These are phyloP conservation scores for Drosophila imparisetae DNA, from an alignment of 2,888 invertebrate genomes.

Conservation along the genomic window DNA sequence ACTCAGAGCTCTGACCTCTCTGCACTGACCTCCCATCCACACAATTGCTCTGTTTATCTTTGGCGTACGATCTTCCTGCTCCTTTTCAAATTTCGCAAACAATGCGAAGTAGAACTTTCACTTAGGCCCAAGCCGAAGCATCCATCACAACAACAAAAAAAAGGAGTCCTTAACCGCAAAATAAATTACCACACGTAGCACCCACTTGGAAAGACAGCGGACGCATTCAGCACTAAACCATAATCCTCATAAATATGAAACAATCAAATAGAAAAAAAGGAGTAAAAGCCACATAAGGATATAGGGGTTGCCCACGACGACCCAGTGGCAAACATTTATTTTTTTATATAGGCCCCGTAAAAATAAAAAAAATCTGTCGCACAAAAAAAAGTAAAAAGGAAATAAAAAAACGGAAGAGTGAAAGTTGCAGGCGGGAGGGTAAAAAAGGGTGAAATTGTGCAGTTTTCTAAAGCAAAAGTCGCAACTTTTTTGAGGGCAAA, in stretches of 20 bases:
- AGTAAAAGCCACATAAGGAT: conserved; percentile 42
- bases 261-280: conserved; percentile 72
- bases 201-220: conserved; percentile 34
- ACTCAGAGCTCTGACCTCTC: conserved; percentile 8
- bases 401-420: conserved; percentile 37
- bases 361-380: conserved; percentile 20
- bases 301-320: conserved; percentile 39
- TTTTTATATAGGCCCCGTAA: conserved; percentile 53
- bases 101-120: conserved; percentile 57
- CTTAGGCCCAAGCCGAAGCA: conserved; percentile 49
- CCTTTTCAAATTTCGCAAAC: conserved; percentile 50
- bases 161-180: conserved; percentile 53
- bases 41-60: conserved; percentile 60
- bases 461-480: conserved; percentile 49
- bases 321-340: conserved; percentile 44
- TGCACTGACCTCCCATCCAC: conserved; percentile 21
- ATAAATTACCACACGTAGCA: conserved; percentile 71
- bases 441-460: conserved; percentile 66
- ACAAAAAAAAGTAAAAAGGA: conserved; percentile 2
- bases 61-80: conserved; percentile 49
- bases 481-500: conserved; percentile 48
- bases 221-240: conserved; percentile 57
- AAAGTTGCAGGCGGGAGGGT: conserved; percentile 41
- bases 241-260: conserved; percentile 80
- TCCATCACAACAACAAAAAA: conserved; percentile 36